Evolutionary conservation across 2,797 vertebrate species (phyloP), one percentile per base, ranked within the genome.

Genomic region (Selene dorsalis): DNA sequence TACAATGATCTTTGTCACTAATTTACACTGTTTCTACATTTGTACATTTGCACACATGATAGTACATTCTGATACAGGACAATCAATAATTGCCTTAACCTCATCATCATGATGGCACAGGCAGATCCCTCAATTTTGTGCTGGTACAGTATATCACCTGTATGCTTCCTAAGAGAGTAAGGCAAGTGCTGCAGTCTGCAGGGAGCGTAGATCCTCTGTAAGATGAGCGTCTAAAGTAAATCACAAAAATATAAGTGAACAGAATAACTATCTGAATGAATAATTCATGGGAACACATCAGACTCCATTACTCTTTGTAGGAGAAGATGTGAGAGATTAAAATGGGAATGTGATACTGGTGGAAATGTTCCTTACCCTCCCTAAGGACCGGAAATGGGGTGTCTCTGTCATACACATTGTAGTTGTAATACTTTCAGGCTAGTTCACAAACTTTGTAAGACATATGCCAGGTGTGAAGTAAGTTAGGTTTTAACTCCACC

Each of bases 241-340:
- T 87, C 77, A 75, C 68, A 85, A 83, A 84, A 84, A 73, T 82
- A 66, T 70, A 84, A 87, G 80, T 82, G 82, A 85, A 73, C 43
- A 73, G 80, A 82, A 84, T 77, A 87, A 80, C 73, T 60, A 71
- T 24, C 56, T 20, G 80, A 28, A 74, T 90, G 80, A 89, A 89
- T 89, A 79, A 89, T 90, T 82, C 80, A 88, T 69, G 71, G 69
- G 50, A 78, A 74, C 24, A 47, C 84, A 84, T 79, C 80, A 88
- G 83, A 83, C 71, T 71, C 76, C 32, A 79, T 89, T 88, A 79
- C 75, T 85, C 79, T 68, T 82, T 79, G 79, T 82, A 48, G 64
- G 68, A 66, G 69, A 72, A 77, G 74, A 85, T 82, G 78, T 73
- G 66, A 75, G 80, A 77, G 84, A 90, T 88, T 85, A 86, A 80